phyloP scores from a whole-genome alignment of 2,797 vertebrate genomes.

The Phoebastria nigripes region DNA sequence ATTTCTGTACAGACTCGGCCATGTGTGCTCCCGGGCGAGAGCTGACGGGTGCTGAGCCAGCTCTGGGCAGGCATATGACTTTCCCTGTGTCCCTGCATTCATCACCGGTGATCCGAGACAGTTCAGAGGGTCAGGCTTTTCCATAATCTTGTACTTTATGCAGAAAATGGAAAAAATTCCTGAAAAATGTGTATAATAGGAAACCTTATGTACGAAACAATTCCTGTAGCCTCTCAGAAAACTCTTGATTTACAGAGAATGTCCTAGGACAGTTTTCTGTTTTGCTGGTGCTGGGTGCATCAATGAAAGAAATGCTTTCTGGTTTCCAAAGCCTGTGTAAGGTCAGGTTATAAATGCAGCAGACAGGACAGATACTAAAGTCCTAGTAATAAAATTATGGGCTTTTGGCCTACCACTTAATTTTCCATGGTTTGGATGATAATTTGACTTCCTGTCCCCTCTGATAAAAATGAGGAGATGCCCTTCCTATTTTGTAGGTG shows the following conservation, averaged over 20 bases:
- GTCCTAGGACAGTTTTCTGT: neutral
- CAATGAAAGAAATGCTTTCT: neutral
- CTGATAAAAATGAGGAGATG: neutral
- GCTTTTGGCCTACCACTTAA: neutral
- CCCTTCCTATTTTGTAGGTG: neutral
- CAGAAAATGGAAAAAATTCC: neutral
- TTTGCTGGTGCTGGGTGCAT: neutral
- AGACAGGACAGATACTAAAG: neutral
- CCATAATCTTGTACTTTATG: neutral
- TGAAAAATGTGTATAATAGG: neutral
- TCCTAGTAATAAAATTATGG: neutral
- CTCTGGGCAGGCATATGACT: neutral
- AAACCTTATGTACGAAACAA: neutral
- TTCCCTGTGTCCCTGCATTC: neutral
- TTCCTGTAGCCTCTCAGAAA: neutral
- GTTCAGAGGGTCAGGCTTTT: neutral
- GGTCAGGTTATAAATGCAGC: neutral
- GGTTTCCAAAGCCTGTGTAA: neutral
- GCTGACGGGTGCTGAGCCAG: neutral
- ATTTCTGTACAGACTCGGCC: neutral
- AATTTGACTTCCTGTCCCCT: neutral
- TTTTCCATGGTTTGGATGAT: neutral
- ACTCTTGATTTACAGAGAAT: neutral
- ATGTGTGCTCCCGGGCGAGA: accelerated
- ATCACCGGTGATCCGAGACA: neutral